Evolutionary conservation across 2,888 invertebrate species (phyloP), one percentile per base, ranked within the genome.

Genomic region (Orchesella flavescens): DNA sequence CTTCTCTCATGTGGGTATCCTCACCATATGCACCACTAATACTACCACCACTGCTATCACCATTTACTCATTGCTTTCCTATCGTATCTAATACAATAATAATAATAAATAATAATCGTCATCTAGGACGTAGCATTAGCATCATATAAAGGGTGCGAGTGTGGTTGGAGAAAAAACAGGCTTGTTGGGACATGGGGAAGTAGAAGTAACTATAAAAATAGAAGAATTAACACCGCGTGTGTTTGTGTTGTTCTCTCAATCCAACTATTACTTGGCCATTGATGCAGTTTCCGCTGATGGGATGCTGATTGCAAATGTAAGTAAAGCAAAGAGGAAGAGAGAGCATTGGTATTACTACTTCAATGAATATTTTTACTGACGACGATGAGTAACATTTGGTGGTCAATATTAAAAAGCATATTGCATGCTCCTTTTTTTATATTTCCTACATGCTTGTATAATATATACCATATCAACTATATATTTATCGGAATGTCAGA

Each of bases 401-500:
- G 46, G 46, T 68, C 68, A 68, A 13, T n/a, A 68, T 17, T n/a
- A 68, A 44, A 43, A 23, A 61, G 19, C 61, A 21, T 23, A n/a
- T 61, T 61, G 21, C 19, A 12, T 61, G 61, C 17, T 63, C 21
- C 12, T 4, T 34, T 34, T 34, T 34, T 34, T n/a, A n/a, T n/a
- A n/a, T n/a, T n/a, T 5, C 66, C 24, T 10, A 15, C 12, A 19
- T n/a, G 57, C 17, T 1, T 57, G 57, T 19, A 3, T 63, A 34
- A 34, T n/a, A n/a, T n/a, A n/a, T n/a, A n/a, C 24, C 15, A 63
- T 12, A 24, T 24, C 10, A 17, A 46, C 13, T 68, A 43, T 34
- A 24, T 43, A 66, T 68, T 68, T 68, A 68, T 68, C 44, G 68
- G 68, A 68, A 44, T 46, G 68, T 68, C 44, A 12, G 68, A 34